Base-by-base conservation (phyloP, 92 coral and sea anemone species). In the Galaxea fascicularis region DNA sequence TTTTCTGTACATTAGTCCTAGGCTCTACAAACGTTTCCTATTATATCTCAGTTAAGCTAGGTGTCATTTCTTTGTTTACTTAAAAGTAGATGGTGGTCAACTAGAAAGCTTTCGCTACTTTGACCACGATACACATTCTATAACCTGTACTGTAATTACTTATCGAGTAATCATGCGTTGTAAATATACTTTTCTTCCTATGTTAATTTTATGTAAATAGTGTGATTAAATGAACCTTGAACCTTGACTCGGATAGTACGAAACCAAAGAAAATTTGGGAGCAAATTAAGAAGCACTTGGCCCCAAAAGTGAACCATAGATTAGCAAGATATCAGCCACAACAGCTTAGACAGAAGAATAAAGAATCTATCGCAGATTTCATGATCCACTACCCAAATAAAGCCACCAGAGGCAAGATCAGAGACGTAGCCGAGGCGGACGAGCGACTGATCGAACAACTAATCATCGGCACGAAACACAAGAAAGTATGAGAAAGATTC, bases 221-320 rank as follows among this genome's bases (percentile, higher is more conserved):
- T n/a, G n/a, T n/a, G n/a, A n/a, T n/a, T n/a, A n/a, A n/a, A n/a
- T n/a, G n/a, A n/a, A n/a, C n/a, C n/a, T n/a, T n/a, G n/a, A n/a
- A n/a, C n/a, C 21, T 25, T 58, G 54, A 63, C 1, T 57, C 16
- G 5, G 70, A 65, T 47, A 66, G 46, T 26, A 57, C 25, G 17
- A 87, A 73, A 64, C 90, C 89, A 13, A 30, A 44, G 20, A n/a
- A 30, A 59, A 77, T 62, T 47, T 71, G 77, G 82, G 71, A 85
- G 65, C 85, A 77, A 20, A 82, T 83, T 74, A 79, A 87, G 67
- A 82, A 69, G n/a, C 90, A 90, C 66, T 41, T 90, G 21, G 88
- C 88, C 13, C 88, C 88, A 0, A 86, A 80, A 71, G 74, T 41
- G 1, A 90, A 86, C 74, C 80, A 86, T 65, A 27, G 73, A 22